Conservation (phyloP, 1,140 invertebrate species). For the Bombus terrestris region DNA sequence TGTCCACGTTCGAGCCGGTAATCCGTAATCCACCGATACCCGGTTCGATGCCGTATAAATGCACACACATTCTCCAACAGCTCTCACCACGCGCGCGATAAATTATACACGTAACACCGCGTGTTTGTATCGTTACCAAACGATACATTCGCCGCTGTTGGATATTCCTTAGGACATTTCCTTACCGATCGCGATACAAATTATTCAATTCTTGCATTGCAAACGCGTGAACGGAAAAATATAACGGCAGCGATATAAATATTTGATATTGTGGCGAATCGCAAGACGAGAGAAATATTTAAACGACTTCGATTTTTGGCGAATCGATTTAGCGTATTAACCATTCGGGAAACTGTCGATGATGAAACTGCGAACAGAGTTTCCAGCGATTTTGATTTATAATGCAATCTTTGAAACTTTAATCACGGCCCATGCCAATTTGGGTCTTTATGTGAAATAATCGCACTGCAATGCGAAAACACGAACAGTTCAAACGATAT, state of each 20-base stretch:
- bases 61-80: not conserved
- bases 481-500: too few relatives aligned
- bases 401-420: not conserved
- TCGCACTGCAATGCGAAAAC: not conserved
- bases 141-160: not conserved
- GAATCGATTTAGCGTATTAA: not conserved
- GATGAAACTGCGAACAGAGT: not conserved
- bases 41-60: not conserved
- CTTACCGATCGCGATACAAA: too few relatives aligned
- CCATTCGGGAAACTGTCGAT: not conserved
- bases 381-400: too few relatives aligned
- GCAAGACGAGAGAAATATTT: not conserved
- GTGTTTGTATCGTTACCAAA: not conserved
- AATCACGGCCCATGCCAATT: not conserved
- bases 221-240: not conserved
- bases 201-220: not conserved
- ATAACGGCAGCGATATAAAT: not conserved
- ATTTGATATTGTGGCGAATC: not conserved
- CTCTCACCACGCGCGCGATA: not conserved
- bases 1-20: constrained; percentile 70
- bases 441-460: not conserved
- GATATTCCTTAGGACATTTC: not conserved
- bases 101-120: constrained; percentile 12
- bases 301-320: not conserved
- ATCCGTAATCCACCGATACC: constrained; percentile 77